Base-by-base conservation (phyloP, 2,113 vertebrate genomes). In the Corythaixoides concolor region DNA sequence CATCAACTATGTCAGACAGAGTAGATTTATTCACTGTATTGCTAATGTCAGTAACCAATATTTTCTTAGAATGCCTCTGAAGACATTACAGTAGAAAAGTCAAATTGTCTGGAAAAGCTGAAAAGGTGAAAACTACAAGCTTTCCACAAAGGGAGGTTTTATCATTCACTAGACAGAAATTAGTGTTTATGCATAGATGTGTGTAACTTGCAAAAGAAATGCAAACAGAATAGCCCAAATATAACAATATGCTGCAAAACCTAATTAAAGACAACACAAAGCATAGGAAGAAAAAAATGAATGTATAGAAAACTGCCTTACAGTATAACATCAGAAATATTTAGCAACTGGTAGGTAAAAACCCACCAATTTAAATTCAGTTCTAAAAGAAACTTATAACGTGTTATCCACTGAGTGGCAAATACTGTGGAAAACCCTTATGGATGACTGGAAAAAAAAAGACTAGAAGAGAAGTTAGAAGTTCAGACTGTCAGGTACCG, bases 1-100 rank as follows among this genome's bases (percentile, higher is more conserved):
- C 47, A 62, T 80, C 50, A 84, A 10, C 45, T 41, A 1, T 39
- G 28, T 80, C 32, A 89, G 53, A 79, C 43, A 89, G 85, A 70
- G 45, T 80, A 74, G 45, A 77, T 80, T 74, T 66, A 90, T 85
- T 91, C 32, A 85, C 35, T 73, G 9, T 37, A 64, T 16, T 79
- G 43, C 41, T 84, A 21, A 79, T 88, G 66, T 79, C 27, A 79
- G 49, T 85, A 85, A 68, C 39, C 24, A 75, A 27, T 35, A 68
- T 76, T 86, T 90, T 91, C 79, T 79, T 94, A 27, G 26, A 84
- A 74, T 81, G 32, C n/a, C 15, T 95, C 85, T 93, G 35, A 77
- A 80, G 26, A 50, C 39, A 26, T 64, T 67, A 49, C 27, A 70
- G n/a, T 92, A 55, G 26, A 64, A 92, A 89, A 93, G 12, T n/a